Percentiles rank a stretch among this genome's conserved stretches.
These are phyloP conservation scores for Macrotis lagotis DNA, from an alignment of 2,113 vertebrate species.

Conservation along the genomic window DNA sequence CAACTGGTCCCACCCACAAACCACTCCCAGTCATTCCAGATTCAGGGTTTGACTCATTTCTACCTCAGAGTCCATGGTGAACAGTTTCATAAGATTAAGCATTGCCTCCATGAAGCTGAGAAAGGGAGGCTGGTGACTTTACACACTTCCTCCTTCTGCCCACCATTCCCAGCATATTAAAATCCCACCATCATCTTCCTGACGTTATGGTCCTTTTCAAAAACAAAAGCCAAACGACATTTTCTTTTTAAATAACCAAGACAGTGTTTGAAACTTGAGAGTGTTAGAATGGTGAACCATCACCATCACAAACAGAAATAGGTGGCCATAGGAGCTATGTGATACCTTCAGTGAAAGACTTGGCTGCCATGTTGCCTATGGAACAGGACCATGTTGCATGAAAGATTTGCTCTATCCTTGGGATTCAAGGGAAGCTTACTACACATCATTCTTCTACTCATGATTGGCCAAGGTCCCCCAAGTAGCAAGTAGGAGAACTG, in stretches of 20 bases:
- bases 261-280: background rate
- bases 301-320: background rate
- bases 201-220: too few species aligned
- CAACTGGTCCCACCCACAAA: background rate
- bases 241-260: background rate
- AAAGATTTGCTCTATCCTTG: background rate
- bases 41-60: background rate
- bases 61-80: background rate
- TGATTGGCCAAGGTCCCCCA: background rate
- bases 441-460: too few species aligned
- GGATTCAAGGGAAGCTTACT: background rate
- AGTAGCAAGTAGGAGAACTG: background rate
- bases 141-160: too few species aligned
- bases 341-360: background rate
- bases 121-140: too few species aligned
- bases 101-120: too few species aligned
- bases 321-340: background rate
- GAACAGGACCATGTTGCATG: too few species aligned
- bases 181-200: too few species aligned
- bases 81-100: background rate
- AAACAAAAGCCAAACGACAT: too few species aligned
- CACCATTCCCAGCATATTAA: too few species aligned
- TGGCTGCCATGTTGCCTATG: too few species aligned
- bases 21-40: background rate
- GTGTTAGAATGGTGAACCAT: background rate